phyloP scores from a whole-genome alignment of 1,140 invertebrate species.

The Calliphora vicina region DNA sequence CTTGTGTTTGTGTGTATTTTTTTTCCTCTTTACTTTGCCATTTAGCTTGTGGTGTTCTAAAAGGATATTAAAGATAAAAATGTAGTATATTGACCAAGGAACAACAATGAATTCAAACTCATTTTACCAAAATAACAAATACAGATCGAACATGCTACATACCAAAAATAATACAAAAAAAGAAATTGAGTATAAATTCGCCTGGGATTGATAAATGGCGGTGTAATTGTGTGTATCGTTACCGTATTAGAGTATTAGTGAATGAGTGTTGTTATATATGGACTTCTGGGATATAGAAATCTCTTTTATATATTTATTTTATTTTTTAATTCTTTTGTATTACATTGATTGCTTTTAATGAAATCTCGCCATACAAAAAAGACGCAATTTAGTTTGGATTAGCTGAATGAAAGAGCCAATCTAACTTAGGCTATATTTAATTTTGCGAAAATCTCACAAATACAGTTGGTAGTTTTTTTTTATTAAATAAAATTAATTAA shows the following conservation, averaged over 20 bases:
- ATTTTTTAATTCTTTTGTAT: slow-evolving; percentile 9
- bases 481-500: too few species aligned
- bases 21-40: neutral
- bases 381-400: slow-evolving; percentile 27
- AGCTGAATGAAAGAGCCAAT: neutral
- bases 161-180: neutral
- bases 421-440: neutral
- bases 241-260: slow-evolving; percentile 21
- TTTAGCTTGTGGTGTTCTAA: neutral
- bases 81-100: slow-evolving; percentile 26
- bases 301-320: neutral
- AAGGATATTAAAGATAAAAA: slow-evolving; percentile 32
- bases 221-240: slow-evolving; percentile 33
- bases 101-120: slow-evolving; percentile 23
- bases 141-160: too few species aligned
- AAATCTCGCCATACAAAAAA: slow-evolving; percentile 18
- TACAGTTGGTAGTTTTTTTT: too few species aligned
- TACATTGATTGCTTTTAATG: slow-evolving; percentile 32
- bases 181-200: neutral
- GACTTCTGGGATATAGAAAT: slow-evolving; percentile 20
- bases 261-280: slow-evolving; percentile 22
- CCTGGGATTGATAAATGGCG: slow-evolving; percentile 30
- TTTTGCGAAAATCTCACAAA: neutral
- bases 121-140: slow-evolving; percentile 19
- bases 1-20: neutral